phyloP scores from a whole-genome alignment of 92 coral and sea anemone genomes.

The Isaurus tuberculatus region DNA sequence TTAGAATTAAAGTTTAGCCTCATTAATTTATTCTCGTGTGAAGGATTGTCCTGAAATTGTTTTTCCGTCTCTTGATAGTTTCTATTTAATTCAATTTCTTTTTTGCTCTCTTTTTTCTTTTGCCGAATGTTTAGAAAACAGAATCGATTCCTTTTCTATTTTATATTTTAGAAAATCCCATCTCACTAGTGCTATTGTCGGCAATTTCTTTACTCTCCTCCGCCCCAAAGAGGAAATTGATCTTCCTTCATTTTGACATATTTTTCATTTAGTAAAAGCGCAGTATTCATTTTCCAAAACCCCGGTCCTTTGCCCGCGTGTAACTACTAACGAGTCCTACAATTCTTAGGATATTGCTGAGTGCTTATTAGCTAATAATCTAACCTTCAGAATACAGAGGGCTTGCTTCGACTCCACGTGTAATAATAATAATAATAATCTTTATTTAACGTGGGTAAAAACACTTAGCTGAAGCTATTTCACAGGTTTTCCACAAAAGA shows the following conservation, averaged over 20 bases:
- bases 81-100: conserved; percentile 27
- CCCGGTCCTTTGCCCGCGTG: conserved; percentile 10
- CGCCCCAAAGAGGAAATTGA: neutral
- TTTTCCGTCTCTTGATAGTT: conserved; percentile 10
- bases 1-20: neutral
- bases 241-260: conserved; percentile 28
- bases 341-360: conserved; percentile 14
- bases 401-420: no score
- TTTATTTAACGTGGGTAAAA: no score
- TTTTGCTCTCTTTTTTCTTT: conserved; percentile 8
- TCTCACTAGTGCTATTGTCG: conserved; percentile 6
- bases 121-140: conserved; percentile 22
- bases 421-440: no score
- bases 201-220: conserved; percentile 5
- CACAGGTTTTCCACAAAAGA: no score
- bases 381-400: no score
- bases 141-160: neutral
- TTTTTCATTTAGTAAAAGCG: conserved; percentile 22
- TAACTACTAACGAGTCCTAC: neutral
- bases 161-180: conserved; percentile 14
- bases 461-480: no score
- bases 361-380: no score
- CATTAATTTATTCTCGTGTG: neutral
- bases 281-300: conserved; percentile 14
- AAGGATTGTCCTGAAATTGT: neutral